phyloP scores from a whole-genome alignment of 1,140 invertebrate species.

The Meloidogyne chitwoodi region DNA sequence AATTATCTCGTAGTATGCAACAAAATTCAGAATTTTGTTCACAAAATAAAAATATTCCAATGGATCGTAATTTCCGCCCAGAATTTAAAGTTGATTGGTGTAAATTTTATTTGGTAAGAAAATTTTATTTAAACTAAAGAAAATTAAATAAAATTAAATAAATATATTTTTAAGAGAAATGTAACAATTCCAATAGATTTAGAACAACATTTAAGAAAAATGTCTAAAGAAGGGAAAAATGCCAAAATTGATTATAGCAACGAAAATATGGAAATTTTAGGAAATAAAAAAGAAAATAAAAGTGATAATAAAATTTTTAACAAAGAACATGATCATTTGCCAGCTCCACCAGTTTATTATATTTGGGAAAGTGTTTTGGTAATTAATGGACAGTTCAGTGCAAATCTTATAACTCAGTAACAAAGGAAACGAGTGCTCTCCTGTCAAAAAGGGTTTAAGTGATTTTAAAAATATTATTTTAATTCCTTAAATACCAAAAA shows the following conservation, averaged over 20 bases:
- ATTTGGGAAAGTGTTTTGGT: conserved; percentile 48
- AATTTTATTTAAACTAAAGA: neutral
- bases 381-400: neutral
- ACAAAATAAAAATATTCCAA: conserved; percentile 39
- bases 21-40: conserved; percentile 48
- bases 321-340: neutral
- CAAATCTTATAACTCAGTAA: no score
- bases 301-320: neutral
- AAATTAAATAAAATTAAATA: neutral
- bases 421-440: no score
- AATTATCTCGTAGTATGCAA: conserved; percentile 36
- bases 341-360: conserved; percentile 21
- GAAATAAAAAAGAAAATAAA: neutral
- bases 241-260: neutral
- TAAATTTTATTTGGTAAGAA: conserved; percentile 44
- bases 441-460: no score
- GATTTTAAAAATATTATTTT: no score
- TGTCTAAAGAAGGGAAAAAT: conserved; percentile 3
- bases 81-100: conserved; percentile 53
- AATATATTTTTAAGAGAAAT: conserved; percentile 48
- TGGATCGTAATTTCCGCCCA: conserved; percentile 45
- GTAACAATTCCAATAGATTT: conserved; percentile 33
- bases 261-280: neutral
- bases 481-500: no score
- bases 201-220: conserved; percentile 6